Base-by-base conservation (phyloP, 2,113 vertebrate genomes). In the Chiloscyllium plagiosum region DNA sequence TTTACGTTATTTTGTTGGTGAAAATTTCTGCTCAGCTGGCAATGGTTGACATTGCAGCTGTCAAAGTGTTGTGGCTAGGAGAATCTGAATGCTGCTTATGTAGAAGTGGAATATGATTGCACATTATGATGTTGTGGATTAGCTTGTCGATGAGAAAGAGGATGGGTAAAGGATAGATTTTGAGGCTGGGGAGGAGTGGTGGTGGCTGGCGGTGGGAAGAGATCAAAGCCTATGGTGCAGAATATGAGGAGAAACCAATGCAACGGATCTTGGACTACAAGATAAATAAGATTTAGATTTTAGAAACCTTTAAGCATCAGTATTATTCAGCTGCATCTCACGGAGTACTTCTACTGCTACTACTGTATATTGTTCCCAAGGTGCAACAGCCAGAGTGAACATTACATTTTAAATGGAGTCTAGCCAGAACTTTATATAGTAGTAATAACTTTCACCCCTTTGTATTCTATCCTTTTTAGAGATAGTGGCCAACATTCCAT, bases 401-500 rank as follows among this genome's bases (percentile, higher is more conserved):
- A 13, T 5, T 6, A 19, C 12, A 87, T 10, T 52, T 7, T 56
- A 12, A 87, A 8, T 29, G 42, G 85, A 47, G 85, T 86, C 37
- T 72, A 10, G 26, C 42, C 5, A 86, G 19, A 52, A 22, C 85
- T 86, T 47, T 86, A 19, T 50, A 47, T 50, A 87, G 2, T 47
- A 52, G 85, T 87, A 87, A 50, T 20, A 52, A 12, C 6, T 50
- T 50, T 8, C 50, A 7, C 22, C 22, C 85, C 85, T 87, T 87
- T 22, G 7, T 33, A 92, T 65, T 92, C 87, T 33, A 65, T 29
- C 10, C 87, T 56, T 92, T 56, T 90, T 61, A 47, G 56, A 61
- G 87, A 92, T 92, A 65, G 65, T 29, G 47, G 52, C 56, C 61
- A 66, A 93, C 61, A 93, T 93, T 93, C 89, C 89, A 68, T 93